A percentile compares a stretch with the other conserved stretches of the same genome.
These are phyloP conservation scores for Pseudomugil gertrudae DNA, from an alignment of 2,797 vertebrate genomes.

Conservation along the genomic window DNA sequence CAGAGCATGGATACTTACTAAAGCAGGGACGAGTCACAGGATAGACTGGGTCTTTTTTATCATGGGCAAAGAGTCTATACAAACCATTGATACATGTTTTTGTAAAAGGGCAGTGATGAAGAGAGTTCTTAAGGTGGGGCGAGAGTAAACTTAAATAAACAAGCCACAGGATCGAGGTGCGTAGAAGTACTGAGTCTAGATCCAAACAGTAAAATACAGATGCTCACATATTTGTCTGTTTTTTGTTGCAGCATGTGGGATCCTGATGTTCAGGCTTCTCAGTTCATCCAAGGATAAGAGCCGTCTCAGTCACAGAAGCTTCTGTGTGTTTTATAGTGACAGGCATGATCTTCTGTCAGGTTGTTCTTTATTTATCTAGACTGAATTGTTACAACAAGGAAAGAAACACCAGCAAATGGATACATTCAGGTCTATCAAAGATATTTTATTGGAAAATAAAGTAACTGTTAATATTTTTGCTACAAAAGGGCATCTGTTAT, in stretches of 20 bases:
- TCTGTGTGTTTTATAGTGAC: conserved; percentile 1
- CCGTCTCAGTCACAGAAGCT: conserved; percentile 17
- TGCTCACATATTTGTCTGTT: conserved; percentile 60
- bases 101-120: not conserved
- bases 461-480: not conserved
- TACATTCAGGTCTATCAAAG: not conserved
- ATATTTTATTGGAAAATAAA: not conserved
- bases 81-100: not conserved
- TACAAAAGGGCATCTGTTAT: not conserved
- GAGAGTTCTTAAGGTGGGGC: not conserved
- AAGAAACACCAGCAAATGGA: no score
- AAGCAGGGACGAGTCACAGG: not conserved
- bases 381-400: not conserved
- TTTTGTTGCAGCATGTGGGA: conserved; percentile 52
- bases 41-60: not conserved
- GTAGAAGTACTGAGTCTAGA: conserved; percentile 3
- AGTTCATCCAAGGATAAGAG: conserved; percentile 37
- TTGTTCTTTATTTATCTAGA: conserved; percentile 10
- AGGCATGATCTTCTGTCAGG: conserved; percentile 1
- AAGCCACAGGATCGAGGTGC: not conserved
- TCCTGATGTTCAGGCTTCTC: conserved; percentile 58
- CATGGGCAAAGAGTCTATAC: not conserved
- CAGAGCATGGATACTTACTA: not conserved
- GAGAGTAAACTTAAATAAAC: conserved; percentile 19
- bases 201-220: conserved; percentile 48